phyloP scores from a whole-genome alignment of 1,140 invertebrate genomes.

The Asbolus verrucosus region DNA sequence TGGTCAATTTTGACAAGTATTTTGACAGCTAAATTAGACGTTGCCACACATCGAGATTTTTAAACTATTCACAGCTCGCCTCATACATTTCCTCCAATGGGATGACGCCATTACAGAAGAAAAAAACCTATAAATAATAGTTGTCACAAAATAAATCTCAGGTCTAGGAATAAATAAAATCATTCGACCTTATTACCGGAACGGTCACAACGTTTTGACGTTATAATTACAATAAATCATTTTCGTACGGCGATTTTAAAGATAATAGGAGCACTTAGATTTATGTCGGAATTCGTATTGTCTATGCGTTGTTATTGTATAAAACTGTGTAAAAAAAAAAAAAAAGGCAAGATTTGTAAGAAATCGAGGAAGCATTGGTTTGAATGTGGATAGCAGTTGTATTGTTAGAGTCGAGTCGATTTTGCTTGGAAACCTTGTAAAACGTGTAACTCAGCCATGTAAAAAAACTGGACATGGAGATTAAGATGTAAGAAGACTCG shows the following conservation, averaged over 20 bases:
- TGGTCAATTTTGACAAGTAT: conserved; percentile 41
- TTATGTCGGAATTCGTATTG: background rate
- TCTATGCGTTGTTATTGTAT: background rate
- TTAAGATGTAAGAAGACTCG: conserved; percentile 33
- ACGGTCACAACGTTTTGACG: background rate
- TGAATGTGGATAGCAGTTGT: background rate
- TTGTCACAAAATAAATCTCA: conserved; percentile 5
- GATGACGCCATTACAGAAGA: conserved; percentile 11
- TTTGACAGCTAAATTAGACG: conserved; percentile 42
- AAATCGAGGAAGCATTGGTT: conserved; percentile 55
- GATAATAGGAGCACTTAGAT: too few relatives aligned
- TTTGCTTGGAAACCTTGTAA: conserved; percentile 30
- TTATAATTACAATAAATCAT: background rate
- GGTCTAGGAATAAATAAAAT: background rate
- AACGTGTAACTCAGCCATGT: conserved; percentile 2
- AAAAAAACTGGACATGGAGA: conserved; percentile 29
- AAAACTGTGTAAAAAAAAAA: conserved; percentile 6
- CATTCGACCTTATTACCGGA: background rate
- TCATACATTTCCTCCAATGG: background rate
- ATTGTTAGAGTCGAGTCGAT: conserved; percentile 8
- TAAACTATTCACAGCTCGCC: conserved; percentile 11
- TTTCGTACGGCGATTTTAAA: too few relatives aligned
- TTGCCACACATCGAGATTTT: conserved; percentile 40
- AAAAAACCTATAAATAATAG: conserved; percentile 2
- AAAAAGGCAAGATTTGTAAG: conserved; percentile 54